Evolutionary conservation across 2,113 vertebrate genomes (phyloP), one percentile per base, ranked within the genome.

Genomic region (Lycocorax pyrrhopterus): DNA sequence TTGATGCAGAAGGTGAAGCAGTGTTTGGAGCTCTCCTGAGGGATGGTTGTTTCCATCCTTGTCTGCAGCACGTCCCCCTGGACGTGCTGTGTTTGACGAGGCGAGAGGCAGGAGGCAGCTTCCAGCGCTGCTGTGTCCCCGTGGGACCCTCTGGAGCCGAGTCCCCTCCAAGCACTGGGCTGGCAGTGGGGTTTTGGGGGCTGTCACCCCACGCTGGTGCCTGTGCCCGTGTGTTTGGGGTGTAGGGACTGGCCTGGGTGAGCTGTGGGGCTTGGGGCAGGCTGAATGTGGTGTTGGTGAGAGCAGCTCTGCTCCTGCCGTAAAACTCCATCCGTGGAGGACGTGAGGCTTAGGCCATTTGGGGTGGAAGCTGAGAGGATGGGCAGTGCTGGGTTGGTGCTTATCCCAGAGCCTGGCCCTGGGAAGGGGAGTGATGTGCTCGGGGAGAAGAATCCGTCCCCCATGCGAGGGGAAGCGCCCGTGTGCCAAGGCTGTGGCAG

Each of bases 211-310:
- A 4, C 19, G 3, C 64, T 66, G 69, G 26, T 23, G 43, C 62
- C 81, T 52, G 18, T 43, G 33, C 20, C 64, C 20, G 11, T 3
- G 4, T 59, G 32, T 25, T 60, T 63, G 77, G 77, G 67, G n/a
- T 49, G 43, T 7, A 5, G 49, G 52, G 37, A 18, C 12, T 30
- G 52, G 3, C 3, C 66, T 35, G 87, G 78, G 13, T 0, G 11
- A 62, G 71, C n/a, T 43, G n/a, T 0, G 4, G 84, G 53, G 77
- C 68, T 77, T 14, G 1, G 76, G 52, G 53, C 17, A 49, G 90
- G 71, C 16, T 26, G 47, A 4, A 3, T 0, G 6, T 41, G 27
- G 8, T 6, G n/a, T 16, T 0, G 0, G 22, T 30, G 63, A 60
- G 39, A 67, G 72, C 53, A 84, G 77, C 68, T 83, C 49, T 52